These are phyloP conservation scores for Lordiphosa collinella DNA, from an alignment of 1,140 invertebrate genomes.

Conservation along the genomic window DNA sequence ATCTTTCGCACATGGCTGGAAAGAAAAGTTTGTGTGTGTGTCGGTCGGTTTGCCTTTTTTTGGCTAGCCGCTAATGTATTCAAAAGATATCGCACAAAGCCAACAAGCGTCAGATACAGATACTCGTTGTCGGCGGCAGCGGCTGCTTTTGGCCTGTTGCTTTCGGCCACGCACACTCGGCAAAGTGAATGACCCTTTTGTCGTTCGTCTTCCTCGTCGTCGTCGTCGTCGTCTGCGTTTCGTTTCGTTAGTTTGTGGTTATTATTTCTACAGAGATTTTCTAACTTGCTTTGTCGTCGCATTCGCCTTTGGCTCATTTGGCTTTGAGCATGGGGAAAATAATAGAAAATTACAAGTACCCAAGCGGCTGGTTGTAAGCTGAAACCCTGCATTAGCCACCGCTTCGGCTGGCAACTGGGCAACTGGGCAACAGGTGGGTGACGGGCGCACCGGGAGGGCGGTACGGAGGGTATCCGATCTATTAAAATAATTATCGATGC, in stretches of 20 bases:
- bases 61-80: slow-evolving; percentile 53
- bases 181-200: slow-evolving; percentile 66
- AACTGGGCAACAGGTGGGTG: slow-evolving; percentile 7
- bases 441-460: too few relatives aligned
- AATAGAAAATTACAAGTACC: slow-evolving; percentile 42
- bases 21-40: slow-evolving; percentile 3
- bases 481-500: slow-evolving; percentile 49
- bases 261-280: slow-evolving; percentile 35
- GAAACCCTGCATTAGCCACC: slow-evolving; percentile 35
- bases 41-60: neutral
- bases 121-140: slow-evolving; percentile 34
- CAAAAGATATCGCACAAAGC: slow-evolving; percentile 58
- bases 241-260: slow-evolving; percentile 26
- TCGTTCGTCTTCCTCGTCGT: slow-evolving; percentile 25
- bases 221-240: slow-evolving; percentile 20
- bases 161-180: slow-evolving; percentile 41
- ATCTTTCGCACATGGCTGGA: slow-evolving; percentile 40
- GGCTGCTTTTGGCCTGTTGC: slow-evolving; percentile 49
- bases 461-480: slow-evolving; percentile 33
- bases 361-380: slow-evolving; percentile 30
- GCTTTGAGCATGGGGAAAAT: slow-evolving; percentile 29
- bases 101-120: slow-evolving; percentile 43
- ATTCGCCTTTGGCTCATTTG: slow-evolving; percentile 24
- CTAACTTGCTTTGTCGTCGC: slow-evolving; percentile 15
- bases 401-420: slow-evolving; percentile 5